These are phyloP conservation scores for Catharus bicknelli DNA, from an alignment of 2,113 vertebrate species.

Conservation along the genomic window DNA sequence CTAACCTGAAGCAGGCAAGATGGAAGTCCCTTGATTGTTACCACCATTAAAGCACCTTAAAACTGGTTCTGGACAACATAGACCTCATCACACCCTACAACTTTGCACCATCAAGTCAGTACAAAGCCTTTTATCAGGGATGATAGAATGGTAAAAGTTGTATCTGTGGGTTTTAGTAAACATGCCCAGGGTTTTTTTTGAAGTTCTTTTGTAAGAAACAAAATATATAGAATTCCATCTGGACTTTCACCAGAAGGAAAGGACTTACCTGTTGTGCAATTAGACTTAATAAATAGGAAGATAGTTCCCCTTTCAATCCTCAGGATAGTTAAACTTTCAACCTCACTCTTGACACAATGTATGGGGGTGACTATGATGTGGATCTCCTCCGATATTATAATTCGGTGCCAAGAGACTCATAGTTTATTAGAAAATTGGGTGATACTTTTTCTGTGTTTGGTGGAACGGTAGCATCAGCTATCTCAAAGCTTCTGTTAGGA, in stretches of 20 bases:
- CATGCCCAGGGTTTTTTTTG: neutral
- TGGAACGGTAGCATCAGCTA: neutral
- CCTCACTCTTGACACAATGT: neutral
- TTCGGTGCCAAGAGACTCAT: neutral
- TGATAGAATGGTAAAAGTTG: neutral
- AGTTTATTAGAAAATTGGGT: neutral
- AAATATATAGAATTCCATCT: neutral
- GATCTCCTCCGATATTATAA: neutral
- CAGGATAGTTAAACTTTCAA: neutral
- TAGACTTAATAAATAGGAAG: neutral
- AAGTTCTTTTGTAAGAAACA: neutral
- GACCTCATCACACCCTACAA: neutral
- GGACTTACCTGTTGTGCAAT: neutral
- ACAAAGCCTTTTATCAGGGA: neutral
- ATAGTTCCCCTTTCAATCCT: neutral
- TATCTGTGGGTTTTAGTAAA: neutral
- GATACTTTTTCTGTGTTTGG: neutral
- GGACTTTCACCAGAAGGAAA: neutral
- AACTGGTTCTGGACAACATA: neutral
- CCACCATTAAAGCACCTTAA: neutral
- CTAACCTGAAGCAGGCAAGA: neutral
- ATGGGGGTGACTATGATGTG: fast-evolving
- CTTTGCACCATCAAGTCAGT: neutral
- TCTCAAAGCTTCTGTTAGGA: neutral
- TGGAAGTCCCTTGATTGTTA: neutral